phyloP scores from a whole-genome alignment of 2,113 vertebrate species.

The Mustela lutreola region DNA sequence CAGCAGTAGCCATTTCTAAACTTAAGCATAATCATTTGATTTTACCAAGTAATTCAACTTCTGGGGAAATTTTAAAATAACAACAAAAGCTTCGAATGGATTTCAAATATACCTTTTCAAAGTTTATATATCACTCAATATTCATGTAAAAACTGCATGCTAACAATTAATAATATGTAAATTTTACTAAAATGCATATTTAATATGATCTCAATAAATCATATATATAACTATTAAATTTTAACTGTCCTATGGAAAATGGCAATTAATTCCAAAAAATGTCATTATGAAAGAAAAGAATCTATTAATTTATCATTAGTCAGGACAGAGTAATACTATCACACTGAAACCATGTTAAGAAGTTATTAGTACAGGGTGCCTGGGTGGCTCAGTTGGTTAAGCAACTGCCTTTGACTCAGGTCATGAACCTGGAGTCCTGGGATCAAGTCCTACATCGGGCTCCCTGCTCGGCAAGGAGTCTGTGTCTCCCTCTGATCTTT shows the following conservation, averaged over 20 bases:
- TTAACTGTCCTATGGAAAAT: constrained; percentile 32
- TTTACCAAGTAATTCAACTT: background rate
- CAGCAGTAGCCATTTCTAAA: background rate
- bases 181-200: constrained; percentile 51
- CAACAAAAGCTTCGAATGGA: background rate
- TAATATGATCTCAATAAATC: background rate
- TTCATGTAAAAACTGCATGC: background rate
- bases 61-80: background rate
- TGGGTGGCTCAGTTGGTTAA: too few species aligned
- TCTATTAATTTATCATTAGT: constrained; percentile 51
- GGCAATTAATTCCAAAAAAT: constrained; percentile 23
- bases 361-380: background rate
- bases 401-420: too few species aligned
- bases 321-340: constrained; percentile 40
- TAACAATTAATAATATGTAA: constrained; percentile 20
- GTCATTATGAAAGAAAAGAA: constrained; percentile 48
- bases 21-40: background rate
- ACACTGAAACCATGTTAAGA: constrained; percentile 64
- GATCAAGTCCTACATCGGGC: too few species aligned
- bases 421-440: too few species aligned
- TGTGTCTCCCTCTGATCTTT: too few species aligned
- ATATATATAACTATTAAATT: constrained; percentile 14
- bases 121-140: background rate
- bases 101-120: constrained; percentile 28
- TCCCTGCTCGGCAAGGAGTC: too few species aligned